Percentiles rank a stretch among this genome's conserved stretches.
These are phyloP conservation scores for Dryocosmus kuriphilus DNA, from an alignment of 2,888 invertebrate species.

Conservation along the genomic window DNA sequence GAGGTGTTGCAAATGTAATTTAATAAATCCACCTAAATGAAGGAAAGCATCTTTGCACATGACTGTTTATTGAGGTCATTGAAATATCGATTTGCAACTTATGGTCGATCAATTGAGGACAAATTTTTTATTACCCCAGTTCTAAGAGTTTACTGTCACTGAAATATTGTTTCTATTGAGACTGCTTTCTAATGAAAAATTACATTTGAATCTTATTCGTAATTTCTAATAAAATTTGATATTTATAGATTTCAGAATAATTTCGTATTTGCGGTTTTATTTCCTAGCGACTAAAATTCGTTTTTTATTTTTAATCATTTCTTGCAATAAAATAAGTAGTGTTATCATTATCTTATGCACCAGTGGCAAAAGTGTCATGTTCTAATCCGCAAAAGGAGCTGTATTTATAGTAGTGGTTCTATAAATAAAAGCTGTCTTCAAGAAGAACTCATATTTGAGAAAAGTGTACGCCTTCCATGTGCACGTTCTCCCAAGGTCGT, in stretches of 20 bases:
- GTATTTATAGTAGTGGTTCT: conserved; percentile 8
- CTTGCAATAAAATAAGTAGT: not conserved
- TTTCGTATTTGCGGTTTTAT: not conserved
- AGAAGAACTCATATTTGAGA: not conserved
- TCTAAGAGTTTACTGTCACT: not conserved
- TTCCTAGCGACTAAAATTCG: not conserved
- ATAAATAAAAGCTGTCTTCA: not conserved
- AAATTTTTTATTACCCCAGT: conserved; percentile 11
- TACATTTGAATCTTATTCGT: not conserved
- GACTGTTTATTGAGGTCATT: conserved; percentile 27
- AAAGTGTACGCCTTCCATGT: conserved; percentile 41
- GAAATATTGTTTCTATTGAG: not conserved
- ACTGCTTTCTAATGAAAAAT: not conserved
- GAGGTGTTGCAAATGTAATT: not conserved
- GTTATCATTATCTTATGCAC: not conserved
- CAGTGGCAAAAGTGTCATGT: not conserved
- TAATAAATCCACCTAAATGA: not conserved
- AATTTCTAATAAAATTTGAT: not conserved
- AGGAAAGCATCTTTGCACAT: conserved; percentile 11
- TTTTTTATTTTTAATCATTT: not conserved
- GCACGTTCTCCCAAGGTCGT: conserved; percentile 63
- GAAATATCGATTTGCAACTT: conserved; percentile 31
- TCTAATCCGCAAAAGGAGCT: not conserved
- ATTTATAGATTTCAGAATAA: not conserved
- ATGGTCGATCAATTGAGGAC: not conserved